Conservation (phyloP, 1,140 invertebrate genomes). For the Megalopta genalis region DNA sequence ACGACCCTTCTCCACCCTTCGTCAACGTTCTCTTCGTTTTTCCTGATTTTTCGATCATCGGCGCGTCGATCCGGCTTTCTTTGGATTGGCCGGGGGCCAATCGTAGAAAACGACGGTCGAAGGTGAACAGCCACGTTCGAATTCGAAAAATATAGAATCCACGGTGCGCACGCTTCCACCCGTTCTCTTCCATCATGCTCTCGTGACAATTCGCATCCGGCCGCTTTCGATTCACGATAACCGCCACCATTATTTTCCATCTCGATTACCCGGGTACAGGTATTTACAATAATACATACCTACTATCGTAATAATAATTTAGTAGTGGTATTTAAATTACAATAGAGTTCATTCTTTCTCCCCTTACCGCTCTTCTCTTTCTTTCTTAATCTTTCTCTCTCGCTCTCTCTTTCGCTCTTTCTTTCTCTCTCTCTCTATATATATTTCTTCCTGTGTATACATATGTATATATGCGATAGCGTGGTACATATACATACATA, state of each 20-base stretch:
- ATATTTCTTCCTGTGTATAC: not conserved
- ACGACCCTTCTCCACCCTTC: not conserved
- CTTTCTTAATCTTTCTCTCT: not conserved
- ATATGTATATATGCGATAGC: not conserved
- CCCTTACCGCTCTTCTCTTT: conserved; percentile 31
- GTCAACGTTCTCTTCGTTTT: not conserved
- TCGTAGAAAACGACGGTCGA: conserved; percentile 29
- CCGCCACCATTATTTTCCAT: conserved; percentile 25
- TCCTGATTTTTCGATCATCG: not conserved
- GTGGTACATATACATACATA: not conserved
- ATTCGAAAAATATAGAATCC: conserved; percentile 16
- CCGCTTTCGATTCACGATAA: conserved; percentile 5
- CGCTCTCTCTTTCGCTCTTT: not conserved
- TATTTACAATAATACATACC: conserved; percentile 78
- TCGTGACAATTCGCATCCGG: conserved; percentile 1
- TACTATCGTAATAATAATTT: conserved; percentile 75
- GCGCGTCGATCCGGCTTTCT: not conserved
- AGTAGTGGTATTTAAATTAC: conserved; percentile 77
- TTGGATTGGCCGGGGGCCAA: conserved; percentile 11
- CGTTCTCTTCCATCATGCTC: not conserved
- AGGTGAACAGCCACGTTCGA: not conserved
- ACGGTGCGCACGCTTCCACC: not conserved
- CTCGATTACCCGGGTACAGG: conserved; percentile 62
- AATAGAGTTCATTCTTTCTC: conserved; percentile 70
- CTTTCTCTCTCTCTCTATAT: not conserved